Conservation (phyloP, 2,797 vertebrate genomes). For the Petrocephalus schoutedeni region DNA sequence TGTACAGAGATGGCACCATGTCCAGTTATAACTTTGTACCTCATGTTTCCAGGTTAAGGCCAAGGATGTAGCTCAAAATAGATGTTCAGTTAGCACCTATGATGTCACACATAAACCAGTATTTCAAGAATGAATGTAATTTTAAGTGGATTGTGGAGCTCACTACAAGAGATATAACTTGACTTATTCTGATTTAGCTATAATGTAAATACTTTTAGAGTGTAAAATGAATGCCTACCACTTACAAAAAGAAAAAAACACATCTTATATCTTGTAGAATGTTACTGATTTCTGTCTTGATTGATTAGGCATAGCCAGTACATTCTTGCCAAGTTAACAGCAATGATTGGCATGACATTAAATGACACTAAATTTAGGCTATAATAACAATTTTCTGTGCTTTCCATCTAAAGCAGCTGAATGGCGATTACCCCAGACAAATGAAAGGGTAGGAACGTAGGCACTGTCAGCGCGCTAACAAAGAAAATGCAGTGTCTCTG, state of each 20-base stretch:
- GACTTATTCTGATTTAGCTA: neutral
- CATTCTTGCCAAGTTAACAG: neutral
- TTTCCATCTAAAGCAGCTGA: neutral
- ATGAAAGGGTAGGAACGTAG: neutral
- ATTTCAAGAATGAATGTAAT: neutral
- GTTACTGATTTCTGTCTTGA: neutral
- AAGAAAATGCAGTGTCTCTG: constrained; percentile 27
- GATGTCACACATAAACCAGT: neutral
- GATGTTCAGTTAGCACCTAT: neutral
- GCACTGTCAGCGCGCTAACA: constrained; percentile 40
- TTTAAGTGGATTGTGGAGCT: neutral
- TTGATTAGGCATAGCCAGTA: neutral
- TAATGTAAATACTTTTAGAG: neutral
- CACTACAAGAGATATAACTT: neutral
- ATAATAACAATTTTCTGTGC: neutral
- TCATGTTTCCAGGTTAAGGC: neutral
- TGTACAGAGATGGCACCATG: neutral
- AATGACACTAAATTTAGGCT: neutral
- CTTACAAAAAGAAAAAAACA: neutral
- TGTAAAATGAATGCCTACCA: neutral
- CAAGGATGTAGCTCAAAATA: neutral
- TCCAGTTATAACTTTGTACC: neutral
- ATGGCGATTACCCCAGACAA: neutral
- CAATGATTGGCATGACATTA: neutral
- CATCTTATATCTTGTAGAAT: neutral